A percentile compares a stretch with the other conserved stretches of the same genome.
phyloP scores from a whole-genome alignment of 2,113 vertebrate species.

The Charadrius vociferus region DNA sequence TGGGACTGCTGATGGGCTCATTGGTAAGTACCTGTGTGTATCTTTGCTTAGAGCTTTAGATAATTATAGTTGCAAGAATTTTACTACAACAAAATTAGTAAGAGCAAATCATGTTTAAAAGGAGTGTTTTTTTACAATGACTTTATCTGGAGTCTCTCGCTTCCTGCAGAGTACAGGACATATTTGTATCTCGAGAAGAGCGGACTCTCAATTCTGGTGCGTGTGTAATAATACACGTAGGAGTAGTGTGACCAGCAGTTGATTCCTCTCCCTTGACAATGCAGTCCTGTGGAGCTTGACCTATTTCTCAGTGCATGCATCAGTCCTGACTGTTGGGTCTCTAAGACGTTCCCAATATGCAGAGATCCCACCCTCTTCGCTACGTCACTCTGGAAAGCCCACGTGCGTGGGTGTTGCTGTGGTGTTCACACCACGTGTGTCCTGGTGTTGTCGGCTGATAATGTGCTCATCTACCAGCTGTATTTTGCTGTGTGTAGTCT shows the following conservation, averaged over 20 bases:
- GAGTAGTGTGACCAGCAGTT: background rate
- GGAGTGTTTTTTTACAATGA: background rate
- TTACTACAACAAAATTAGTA: background rate
- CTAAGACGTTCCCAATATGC: background rate
- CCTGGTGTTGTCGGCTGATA: background rate
- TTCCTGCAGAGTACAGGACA: background rate
- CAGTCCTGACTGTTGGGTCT: background rate
- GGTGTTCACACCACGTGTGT: rapidly evolving
- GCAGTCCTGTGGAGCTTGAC: background rate
- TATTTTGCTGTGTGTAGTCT: background rate
- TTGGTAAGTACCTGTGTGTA: background rate
- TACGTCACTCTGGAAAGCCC: background rate
- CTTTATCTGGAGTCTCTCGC: background rate
- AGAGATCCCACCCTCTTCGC: background rate
- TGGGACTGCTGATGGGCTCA: background rate
- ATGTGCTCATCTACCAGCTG: background rate
- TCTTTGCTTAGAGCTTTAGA: background rate
- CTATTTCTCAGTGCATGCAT: background rate
- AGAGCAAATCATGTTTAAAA: background rate
- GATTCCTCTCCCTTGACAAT: background rate
- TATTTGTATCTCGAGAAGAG: background rate
- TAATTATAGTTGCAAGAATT: background rate
- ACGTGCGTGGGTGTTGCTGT: rapidly evolving
- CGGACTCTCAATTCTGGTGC: background rate
- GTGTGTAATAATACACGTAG: background rate